phyloP scores from a whole-genome alignment of 2,888 invertebrate genomes.

The Diloba caeruleocephala region DNA sequence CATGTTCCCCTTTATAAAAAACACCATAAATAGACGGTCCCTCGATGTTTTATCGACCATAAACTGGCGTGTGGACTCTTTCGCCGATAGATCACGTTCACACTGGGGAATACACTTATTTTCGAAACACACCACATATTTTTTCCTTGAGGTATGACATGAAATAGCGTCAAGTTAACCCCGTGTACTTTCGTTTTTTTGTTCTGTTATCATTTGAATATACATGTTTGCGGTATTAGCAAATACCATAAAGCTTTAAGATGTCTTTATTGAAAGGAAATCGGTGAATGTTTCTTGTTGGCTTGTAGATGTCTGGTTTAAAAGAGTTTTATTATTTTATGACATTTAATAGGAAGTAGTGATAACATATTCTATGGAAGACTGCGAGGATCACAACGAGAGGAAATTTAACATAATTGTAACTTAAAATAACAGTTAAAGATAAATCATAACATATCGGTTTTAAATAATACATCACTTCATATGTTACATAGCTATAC shows the following conservation, averaged over 20 bases:
- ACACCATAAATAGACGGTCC: constrained; percentile 80
- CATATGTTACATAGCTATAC: constrained; percentile 15
- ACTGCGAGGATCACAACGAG: too few species aligned
- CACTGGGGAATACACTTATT: constrained; percentile 66
- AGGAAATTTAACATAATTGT: too few species aligned
- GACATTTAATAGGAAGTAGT: too few species aligned
- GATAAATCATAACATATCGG: constrained; percentile 16
- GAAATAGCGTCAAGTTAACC: constrained; percentile 41
- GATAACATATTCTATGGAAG: too few species aligned
- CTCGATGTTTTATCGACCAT: constrained; percentile 83
- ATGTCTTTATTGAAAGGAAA: constrained; percentile 7
- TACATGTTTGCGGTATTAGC: constrained; percentile 5
- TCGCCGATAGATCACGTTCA: constrained; percentile 78
- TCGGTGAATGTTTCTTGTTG: constrained; percentile 1
- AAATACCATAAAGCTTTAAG: constrained; percentile 23
- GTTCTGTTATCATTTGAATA: constrained; percentile 7
- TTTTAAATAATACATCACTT: constrained; percentile 1
- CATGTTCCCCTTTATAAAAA: constrained; percentile 73
- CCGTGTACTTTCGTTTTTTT: constrained; percentile 16
- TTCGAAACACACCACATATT: constrained; percentile 49
- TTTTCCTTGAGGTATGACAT: constrained; percentile 47
- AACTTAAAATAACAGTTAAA: not conserved
- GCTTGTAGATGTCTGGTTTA: not conserved
- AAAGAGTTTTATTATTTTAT: too few species aligned
- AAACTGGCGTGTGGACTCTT: constrained; percentile 79